Evolutionary conservation across 30 jellyfish, hydroid and myxozoan species (phyloP).

Genomic region (Nemopilema nomurai): DNA sequence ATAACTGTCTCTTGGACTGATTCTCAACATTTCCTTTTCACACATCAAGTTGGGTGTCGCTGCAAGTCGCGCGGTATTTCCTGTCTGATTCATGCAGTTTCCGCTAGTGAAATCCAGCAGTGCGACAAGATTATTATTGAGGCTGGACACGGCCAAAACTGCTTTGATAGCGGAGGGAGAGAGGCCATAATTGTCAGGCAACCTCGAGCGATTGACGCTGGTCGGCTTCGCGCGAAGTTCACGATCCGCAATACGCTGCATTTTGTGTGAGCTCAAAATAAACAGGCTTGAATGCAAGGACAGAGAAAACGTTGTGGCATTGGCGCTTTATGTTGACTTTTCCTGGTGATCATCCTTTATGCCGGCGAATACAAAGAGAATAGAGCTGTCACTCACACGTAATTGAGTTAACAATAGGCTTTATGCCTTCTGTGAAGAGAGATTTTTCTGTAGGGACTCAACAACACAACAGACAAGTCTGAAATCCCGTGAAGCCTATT

Average conservation of each 20-base stretch:
- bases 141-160: conserved; percentile 23
- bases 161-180: conserved; percentile 8
- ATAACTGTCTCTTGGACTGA: conserved; percentile 48
- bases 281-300: conserved; percentile 10
- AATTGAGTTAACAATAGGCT: conserved; percentile 73
- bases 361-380: conserved; percentile 46
- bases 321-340: conserved; percentile 75
- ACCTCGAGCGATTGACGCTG: conserved; percentile 11
- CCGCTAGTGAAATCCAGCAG: conserved; percentile 40
- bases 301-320: conserved; percentile 2
- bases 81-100: conserved; percentile 62
- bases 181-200: conserved; percentile 21
- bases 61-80: conserved; percentile 52
- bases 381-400: conserved; percentile 65
- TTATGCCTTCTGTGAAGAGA: conserved; percentile 31
- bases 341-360: conserved; percentile 66
- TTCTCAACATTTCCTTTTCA: conserved; percentile 54
- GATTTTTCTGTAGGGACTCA: conserved; percentile 35
- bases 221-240: conserved; percentile 9
- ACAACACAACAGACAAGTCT: conserved; percentile 41
- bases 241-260: conserved; percentile 33
- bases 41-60: conserved; percentile 54
- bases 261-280: conserved; percentile 44
- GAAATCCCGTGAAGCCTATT: conserved; percentile 41
- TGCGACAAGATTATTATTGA: conserved; percentile 18